phyloP scores from a whole-genome alignment of 2,888 invertebrate species.

The Epirrita christyi region DNA sequence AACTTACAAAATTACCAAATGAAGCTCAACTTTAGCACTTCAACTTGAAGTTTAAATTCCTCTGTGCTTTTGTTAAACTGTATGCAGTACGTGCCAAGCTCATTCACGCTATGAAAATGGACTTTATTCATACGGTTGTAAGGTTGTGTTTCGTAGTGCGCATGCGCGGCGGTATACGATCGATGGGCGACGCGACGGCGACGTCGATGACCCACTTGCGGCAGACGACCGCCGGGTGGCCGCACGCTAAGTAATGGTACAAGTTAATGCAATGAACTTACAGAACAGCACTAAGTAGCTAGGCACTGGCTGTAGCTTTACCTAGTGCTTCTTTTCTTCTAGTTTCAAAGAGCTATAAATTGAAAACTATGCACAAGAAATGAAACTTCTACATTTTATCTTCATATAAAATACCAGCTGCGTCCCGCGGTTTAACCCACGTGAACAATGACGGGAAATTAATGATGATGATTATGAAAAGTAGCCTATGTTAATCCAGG shows the following conservation, averaged over 20 bases:
- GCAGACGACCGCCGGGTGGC: constrained; percentile 28
- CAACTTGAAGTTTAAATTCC: constrained; percentile 4
- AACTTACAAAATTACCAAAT: constrained; percentile 13
- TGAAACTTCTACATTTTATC: too few species aligned
- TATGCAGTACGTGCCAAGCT: constrained; percentile 24
- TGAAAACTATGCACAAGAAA: too few species aligned
- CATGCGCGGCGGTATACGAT: constrained; percentile 70
- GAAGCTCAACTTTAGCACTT: constrained; percentile 6
- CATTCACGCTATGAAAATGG: constrained; percentile 32
- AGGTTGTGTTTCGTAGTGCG: constrained; percentile 46
- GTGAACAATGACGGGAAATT: too few species aligned
- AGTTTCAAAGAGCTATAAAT: too few species aligned
- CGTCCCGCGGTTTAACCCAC: too few species aligned
- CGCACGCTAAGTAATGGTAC: constrained; percentile 17
- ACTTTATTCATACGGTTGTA: constrained; percentile 35
- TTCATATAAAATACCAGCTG: too few species aligned
- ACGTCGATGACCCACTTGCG: constrained; percentile 74
- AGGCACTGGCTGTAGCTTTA: neutral
- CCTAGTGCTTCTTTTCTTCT: neutral
- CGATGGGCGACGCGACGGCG: constrained; percentile 72
- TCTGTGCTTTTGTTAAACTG: neutral
- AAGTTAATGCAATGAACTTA: constrained; percentile 10
- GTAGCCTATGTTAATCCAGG: too few species aligned
- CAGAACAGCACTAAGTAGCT: neutral
- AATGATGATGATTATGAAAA: too few species aligned